These are phyloP conservation scores for Cepaea nemoralis DNA, from an alignment of 1,140 invertebrate genomes.

Conservation along the genomic window DNA sequence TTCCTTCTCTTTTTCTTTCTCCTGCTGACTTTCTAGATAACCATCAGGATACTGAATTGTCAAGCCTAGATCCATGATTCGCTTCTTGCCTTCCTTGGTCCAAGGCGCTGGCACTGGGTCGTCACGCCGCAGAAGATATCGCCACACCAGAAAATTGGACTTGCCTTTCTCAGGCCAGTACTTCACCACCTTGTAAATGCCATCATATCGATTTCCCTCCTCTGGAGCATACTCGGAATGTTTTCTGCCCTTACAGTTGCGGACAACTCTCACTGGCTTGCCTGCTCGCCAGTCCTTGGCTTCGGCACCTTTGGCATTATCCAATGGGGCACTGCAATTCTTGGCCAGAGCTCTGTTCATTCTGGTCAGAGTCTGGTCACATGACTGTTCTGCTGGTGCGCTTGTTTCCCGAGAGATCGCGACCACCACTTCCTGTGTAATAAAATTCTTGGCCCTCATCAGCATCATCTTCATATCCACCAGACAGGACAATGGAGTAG, in stretches of 20 bases:
- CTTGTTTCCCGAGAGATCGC: conserved; percentile 86
- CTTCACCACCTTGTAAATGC: conserved; percentile 78
- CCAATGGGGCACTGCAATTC: conserved; percentile 81
- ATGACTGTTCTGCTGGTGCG: conserved; percentile 84
- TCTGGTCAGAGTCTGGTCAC: conserved; percentile 83
- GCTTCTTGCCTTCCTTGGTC: conserved; percentile 81
- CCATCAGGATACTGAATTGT: conserved; percentile 81
- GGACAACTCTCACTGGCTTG: conserved; percentile 84
- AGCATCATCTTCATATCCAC: conserved; percentile 89
- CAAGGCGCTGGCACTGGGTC: conserved; percentile 86
- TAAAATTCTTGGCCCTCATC: conserved; percentile 86
- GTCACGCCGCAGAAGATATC: conserved; percentile 84
- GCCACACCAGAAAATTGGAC: conserved; percentile 86
- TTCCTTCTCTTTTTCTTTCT: conserved; percentile 60
- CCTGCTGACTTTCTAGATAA: conserved; percentile 79
- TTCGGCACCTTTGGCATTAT: conserved; percentile 79
- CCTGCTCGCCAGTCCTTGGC: conserved; percentile 82
- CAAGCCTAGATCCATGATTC: conserved; percentile 70
- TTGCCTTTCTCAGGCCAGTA: conserved; percentile 86
- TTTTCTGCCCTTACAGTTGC: conserved; percentile 82
- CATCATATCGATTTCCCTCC: conserved; percentile 78
- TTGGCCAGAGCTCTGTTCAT: conserved; percentile 86
- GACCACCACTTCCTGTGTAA: conserved; percentile 87
- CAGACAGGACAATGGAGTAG: conserved; percentile 87
- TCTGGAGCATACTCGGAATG: conserved; percentile 85